These are phyloP conservation scores for Rhombomys opimus DNA, from an alignment of 2,113 vertebrate species.

Conservation along the genomic window DNA sequence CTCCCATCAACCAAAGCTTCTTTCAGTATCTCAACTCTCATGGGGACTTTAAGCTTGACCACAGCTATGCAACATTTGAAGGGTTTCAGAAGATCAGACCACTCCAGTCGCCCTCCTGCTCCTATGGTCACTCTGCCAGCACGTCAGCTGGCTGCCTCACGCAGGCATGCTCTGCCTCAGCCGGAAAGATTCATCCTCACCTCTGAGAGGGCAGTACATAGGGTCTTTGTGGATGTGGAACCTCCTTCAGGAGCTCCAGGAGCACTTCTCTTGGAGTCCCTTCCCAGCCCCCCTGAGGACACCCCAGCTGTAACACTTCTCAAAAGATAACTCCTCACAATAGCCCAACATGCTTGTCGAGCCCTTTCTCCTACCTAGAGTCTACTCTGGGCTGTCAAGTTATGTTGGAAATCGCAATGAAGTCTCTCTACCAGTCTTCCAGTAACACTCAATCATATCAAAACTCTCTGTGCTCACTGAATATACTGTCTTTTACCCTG, in stretches of 20 bases:
- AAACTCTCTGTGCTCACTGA: background rate
- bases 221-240: background rate
- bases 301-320: background rate
- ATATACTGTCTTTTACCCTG: background rate
- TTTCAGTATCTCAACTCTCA: background rate
- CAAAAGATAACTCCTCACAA: background rate
- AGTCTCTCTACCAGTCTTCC: background rate
- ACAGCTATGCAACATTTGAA: accelerated
- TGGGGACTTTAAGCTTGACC: background rate
- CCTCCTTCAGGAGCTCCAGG: background rate
- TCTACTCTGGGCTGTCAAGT: background rate
- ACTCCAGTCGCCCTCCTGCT: background rate
- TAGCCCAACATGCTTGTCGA: background rate
- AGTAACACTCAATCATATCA: background rate
- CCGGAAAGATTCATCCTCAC: accelerated
- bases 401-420: background rate
- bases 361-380: background rate
- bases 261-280: background rate
- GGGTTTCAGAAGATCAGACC: background rate
- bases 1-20: background rate
- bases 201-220: no score
- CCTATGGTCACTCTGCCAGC: background rate
- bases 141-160: background rate
- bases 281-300: background rate
- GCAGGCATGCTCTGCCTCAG: background rate